Conservation (phyloP, 2,797 vertebrate species). For the Pachyuromys duprasi region DNA sequence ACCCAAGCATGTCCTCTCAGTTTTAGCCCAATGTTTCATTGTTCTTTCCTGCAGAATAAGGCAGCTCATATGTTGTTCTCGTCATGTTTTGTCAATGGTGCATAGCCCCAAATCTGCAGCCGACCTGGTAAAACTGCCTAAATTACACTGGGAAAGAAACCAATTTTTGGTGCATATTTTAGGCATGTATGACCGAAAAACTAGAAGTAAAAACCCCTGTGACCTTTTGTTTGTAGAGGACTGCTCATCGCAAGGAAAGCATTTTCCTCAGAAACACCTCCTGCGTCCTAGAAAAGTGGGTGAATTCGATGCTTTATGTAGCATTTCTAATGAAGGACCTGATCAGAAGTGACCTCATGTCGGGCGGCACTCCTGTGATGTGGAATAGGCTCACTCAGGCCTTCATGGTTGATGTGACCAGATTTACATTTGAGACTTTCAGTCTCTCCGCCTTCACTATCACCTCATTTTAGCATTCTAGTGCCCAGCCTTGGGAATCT, state of each 20-base stretch:
- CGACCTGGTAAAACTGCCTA: constrained; percentile 32
- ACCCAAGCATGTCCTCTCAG: constrained; percentile 14
- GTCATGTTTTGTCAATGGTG: neutral
- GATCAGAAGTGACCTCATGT: constrained; percentile 64
- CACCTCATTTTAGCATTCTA: neutral
- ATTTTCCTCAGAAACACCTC: constrained; percentile 30
- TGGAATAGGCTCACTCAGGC: constrained; percentile 41
- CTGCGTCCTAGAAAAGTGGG: neutral
- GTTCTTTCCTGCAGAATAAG: neutral
- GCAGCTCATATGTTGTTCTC: neutral
- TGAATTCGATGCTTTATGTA: neutral
- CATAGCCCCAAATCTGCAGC: neutral
- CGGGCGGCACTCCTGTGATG: neutral
- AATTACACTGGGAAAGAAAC: neutral
- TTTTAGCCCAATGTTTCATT: neutral
- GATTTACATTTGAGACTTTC: constrained; percentile 42
- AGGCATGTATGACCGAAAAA: neutral
- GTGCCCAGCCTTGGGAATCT: neutral
- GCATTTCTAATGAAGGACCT: constrained; percentile 43
- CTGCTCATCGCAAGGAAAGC: neutral
- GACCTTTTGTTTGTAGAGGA: constrained; percentile 1
- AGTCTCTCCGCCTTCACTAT: constrained; percentile 32
- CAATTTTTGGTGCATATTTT: neutral
- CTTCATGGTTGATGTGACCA: neutral
- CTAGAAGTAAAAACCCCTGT: neutral